Conservation (phyloP, 2,888 invertebrate genomes). For the Leptodirus hochenwartii region DNA sequence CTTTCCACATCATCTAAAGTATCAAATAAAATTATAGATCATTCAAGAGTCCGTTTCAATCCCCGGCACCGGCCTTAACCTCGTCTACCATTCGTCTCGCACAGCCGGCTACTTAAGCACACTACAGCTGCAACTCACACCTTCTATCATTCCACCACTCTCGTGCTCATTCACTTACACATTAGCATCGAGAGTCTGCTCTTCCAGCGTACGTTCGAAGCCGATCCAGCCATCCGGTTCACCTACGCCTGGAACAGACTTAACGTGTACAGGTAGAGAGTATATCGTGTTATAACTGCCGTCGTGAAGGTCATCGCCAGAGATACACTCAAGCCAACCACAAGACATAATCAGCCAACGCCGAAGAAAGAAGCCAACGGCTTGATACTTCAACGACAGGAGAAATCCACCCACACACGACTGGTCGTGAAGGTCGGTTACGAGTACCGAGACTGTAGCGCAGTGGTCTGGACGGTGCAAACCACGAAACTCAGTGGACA, state of each 20-base stretch:
- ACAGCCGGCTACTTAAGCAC: slow-evolving; percentile 87
- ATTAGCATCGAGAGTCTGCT: slow-evolving; percentile 91
- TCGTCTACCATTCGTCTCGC: slow-evolving; percentile 91
- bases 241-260: slow-evolving; percentile 95
- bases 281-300: slow-evolving; percentile 91
- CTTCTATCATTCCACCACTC: slow-evolving; percentile 62
- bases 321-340: too few species aligned
- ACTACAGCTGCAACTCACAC: slow-evolving; percentile 78
- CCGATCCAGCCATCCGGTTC: slow-evolving; percentile 90
- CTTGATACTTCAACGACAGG: too few species aligned
- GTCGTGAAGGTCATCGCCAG: too few species aligned
- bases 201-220: slow-evolving; percentile 85
- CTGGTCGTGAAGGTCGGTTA: slow-evolving; percentile 98
- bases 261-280: slow-evolving; percentile 90
- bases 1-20: too few species aligned
- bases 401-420: too few species aligned
- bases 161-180: slow-evolving; percentile 76
- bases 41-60: slow-evolving; percentile 89
- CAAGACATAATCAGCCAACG: too few species aligned
- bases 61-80: slow-evolving; percentile 84
- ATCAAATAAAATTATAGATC: too few species aligned
- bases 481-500: slow-evolving; percentile 90
- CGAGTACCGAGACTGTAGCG: slow-evolving; percentile 81
- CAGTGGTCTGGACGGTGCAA: slow-evolving; percentile 90
- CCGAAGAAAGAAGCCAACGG: too few species aligned